phyloP scores from a whole-genome alignment of 2,888 invertebrate species.

The Synanthedon formicaeformis region DNA sequence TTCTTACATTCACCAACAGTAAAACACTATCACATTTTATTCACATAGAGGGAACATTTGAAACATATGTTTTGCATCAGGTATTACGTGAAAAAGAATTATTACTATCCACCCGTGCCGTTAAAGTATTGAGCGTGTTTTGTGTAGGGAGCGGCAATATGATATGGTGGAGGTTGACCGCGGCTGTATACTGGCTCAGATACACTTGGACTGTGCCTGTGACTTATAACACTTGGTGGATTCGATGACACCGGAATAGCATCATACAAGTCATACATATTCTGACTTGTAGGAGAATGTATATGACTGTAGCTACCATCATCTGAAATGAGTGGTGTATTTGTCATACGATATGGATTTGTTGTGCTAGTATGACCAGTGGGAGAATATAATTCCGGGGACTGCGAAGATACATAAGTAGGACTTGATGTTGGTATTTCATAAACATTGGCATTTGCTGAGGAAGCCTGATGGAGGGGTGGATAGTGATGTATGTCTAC shows the following conservation, averaged over 20 bases:
- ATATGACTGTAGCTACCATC: constrained; percentile 62
- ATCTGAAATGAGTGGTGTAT: constrained; percentile 59
- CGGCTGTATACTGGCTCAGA: constrained; percentile 48
- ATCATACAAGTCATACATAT: constrained; percentile 63
- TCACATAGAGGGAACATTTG: constrained; percentile 47
- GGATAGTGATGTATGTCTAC: constrained; percentile 43
- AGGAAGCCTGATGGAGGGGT: constrained; percentile 33
- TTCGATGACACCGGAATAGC: constrained; percentile 51
- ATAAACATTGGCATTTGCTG: constrained; percentile 51
- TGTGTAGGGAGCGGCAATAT: constrained; percentile 85
- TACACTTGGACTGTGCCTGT: constrained; percentile 50
- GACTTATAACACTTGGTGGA: constrained; percentile 46
- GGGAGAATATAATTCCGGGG: constrained; percentile 60
- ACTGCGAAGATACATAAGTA: constrained; percentile 56
- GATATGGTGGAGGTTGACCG: constrained; percentile 82
- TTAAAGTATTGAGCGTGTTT: constrained; percentile 80
- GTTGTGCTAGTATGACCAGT: constrained; percentile 63
- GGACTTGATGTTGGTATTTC: constrained; percentile 48
- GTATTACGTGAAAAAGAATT: constrained; percentile 7
- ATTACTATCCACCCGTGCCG: constrained; percentile 61
- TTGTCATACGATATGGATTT: constrained; percentile 63
- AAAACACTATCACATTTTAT: constrained; percentile 53
- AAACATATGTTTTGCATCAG: constrained; percentile 25
- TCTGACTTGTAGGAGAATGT: constrained; percentile 55
- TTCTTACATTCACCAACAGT: constrained; percentile 40